Evolutionary conservation across 2,888 invertebrate genomes (phyloP).

Genomic region (Pyrochroa serraticornis): DNA sequence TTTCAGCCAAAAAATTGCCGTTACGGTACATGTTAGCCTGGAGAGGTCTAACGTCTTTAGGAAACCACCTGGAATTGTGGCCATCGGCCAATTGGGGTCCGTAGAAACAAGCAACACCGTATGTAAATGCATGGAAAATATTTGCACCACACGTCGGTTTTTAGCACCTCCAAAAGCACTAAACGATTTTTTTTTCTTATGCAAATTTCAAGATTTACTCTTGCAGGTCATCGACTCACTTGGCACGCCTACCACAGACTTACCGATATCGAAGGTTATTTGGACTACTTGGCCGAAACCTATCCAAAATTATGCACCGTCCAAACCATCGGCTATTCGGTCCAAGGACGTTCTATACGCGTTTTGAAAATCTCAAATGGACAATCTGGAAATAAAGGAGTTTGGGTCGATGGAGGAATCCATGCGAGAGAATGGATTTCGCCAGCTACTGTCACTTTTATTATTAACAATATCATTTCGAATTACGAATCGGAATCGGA

Average conservation of each 20-base stretch:
- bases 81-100: conserved; percentile 69
- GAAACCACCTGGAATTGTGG: conserved; percentile 65
- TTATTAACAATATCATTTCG: conserved; percentile 74
- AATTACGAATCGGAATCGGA: conserved; percentile 70
- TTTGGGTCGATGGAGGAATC: conserved; percentile 81
- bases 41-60: conserved; percentile 56
- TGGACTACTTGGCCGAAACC: conserved; percentile 73
- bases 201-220: conserved; percentile 43
- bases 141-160: too few species aligned
- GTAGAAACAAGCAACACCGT: conserved; percentile 46
- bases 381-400: conserved; percentile 59
- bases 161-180: not conserved
- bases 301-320: conserved; percentile 77
- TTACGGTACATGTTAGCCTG: conserved; percentile 39
- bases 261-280: conserved; percentile 70
- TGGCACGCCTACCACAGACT: conserved; percentile 80
- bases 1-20: conserved; percentile 21
- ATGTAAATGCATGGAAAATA: too few species aligned
- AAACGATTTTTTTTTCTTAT: conserved; percentile 1
- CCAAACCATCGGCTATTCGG: conserved; percentile 74
- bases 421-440: conserved; percentile 92
- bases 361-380: conserved; percentile 75
- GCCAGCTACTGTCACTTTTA: conserved; percentile 77
- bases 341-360: conserved; percentile 76
- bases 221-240: conserved; percentile 46